phyloP scores from a whole-genome alignment of 2,113 vertebrate species.

The Notarius quadriscutis region DNA sequence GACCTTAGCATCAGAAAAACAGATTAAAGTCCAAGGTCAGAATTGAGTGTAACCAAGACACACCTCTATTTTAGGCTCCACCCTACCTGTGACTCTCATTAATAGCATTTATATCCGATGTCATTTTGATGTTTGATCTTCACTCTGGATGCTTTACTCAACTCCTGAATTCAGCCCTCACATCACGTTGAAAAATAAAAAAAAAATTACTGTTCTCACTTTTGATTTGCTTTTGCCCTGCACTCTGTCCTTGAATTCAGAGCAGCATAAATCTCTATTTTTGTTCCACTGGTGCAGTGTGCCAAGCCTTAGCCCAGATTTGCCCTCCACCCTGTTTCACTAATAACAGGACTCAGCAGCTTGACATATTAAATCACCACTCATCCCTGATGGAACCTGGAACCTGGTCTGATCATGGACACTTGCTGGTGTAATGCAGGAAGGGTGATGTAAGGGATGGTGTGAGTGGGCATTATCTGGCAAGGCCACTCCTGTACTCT shows the following conservation, averaged over 20 bases:
- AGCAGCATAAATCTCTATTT: background rate
- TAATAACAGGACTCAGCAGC: constrained; percentile 18
- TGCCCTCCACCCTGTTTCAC: background rate
- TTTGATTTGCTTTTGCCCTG: background rate
- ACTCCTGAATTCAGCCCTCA: background rate
- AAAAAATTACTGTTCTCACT: background rate
- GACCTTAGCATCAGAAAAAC: background rate
- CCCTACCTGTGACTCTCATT: background rate
- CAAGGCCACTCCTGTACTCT: background rate
- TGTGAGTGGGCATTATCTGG: constrained; percentile 1
- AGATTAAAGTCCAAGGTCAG: background rate
- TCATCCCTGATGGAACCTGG: constrained; percentile 17
- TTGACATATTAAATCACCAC: constrained; percentile 20
- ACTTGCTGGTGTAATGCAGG: background rate
- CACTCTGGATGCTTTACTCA: background rate
- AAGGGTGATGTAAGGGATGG: background rate
- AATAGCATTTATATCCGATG: background rate
- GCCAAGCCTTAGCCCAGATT: constrained; percentile 4
- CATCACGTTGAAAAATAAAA: background rate
- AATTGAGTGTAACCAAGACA: background rate
- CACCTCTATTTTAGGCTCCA: background rate
- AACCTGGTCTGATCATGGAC: background rate
- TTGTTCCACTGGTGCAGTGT: background rate
- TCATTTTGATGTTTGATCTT: background rate
- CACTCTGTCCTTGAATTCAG: background rate